Conservation (phyloP, 2,113 vertebrate genomes). For the Trichomycterus rosablanca region DNA sequence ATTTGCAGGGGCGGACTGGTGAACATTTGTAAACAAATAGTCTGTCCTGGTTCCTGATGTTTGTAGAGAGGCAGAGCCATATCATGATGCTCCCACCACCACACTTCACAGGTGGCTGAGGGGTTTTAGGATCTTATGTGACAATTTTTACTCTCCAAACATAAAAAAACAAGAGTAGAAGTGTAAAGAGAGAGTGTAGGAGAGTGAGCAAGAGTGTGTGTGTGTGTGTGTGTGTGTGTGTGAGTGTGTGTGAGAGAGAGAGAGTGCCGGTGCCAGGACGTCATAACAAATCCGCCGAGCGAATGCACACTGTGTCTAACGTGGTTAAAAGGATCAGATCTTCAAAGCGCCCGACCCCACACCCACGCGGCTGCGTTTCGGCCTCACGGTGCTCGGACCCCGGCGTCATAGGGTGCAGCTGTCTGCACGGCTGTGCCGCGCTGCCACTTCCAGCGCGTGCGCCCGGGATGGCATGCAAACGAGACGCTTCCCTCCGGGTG, state of each 20-base stretch:
- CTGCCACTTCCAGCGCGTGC: conserved; percentile 15
- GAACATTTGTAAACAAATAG: no score
- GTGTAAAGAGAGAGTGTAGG: no score
- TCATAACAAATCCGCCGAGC: conserved; percentile 46
- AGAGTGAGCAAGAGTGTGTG: background rate
- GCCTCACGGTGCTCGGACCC: conserved; percentile 49
- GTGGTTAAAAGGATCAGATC: conserved; percentile 52
- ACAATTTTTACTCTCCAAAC: no score
- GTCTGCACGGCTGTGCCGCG: conserved; percentile 34
- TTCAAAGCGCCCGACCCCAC: conserved; percentile 42
- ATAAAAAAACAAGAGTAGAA: no score
- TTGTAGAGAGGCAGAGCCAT: no score
- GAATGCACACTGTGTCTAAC: conserved; percentile 48
- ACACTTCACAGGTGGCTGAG: no score
- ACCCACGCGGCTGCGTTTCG: conserved; percentile 50
- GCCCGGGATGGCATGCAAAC: conserved; percentile 39
- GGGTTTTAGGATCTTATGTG: no score
- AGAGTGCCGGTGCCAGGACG: conserved; percentile 37
- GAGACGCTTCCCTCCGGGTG: conserved; percentile 22
- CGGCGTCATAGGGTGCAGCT: conserved; percentile 40
- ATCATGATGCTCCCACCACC: no score
- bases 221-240: conserved; percentile 6
- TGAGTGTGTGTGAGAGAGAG: conserved; percentile 6
- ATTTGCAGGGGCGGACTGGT: no score
- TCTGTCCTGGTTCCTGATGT: no score